Evolutionary conservation across 2,797 vertebrate species (phyloP), one percentile per base, ranked within the genome.

Genomic region (Erpetoichthys calabaricus): DNA sequence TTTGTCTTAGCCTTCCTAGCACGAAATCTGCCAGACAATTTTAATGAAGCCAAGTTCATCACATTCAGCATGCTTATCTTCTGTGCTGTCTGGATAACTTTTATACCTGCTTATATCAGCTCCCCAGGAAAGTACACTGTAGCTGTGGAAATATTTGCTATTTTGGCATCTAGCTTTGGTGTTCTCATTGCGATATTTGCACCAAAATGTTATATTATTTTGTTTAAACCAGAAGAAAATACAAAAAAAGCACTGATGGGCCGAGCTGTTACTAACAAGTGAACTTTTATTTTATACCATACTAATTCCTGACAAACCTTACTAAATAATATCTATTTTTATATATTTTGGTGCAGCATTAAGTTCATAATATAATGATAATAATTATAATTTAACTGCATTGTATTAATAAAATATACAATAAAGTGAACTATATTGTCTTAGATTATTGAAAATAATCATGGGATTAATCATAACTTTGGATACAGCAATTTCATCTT

Each of bases 1-100:
- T 49, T 49, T 49, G 7, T 6, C 7, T n/a, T 49, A 4, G 5
- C 47, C 3, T 49, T 49, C 47, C 4, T 49, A 49, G 47, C 47
- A 6, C 5, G 47, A n/a, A 6, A 49, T 7, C 47, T 49, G 6
- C 47, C 47, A 7, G 47, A 49, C 47, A 49, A 49, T 49, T 75
- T 73, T 53, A 76, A 75, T 8, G 74, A 76, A 53, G 71, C 73
- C 43, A 76, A 76, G 52, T 68, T 49, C 47, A 49, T 5, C 47
- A 49, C 47, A 3, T 49, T 49, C n/a, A 49, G 47, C 47, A 49
- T 49, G 47, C 47, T 49, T 7, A 49, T 49, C 5, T 49, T 49
- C 47, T 49, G 7, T 2, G 47, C 5, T n/a, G 47, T 49, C 7
- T 49, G 47, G 47, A 49, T 49, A 3, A 2, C 4, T 7, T 77